Evolutionary conservation across 2,797 vertebrate species (phyloP), one percentile per base, ranked within the genome.

Genomic region (Mus caroli): DNA sequence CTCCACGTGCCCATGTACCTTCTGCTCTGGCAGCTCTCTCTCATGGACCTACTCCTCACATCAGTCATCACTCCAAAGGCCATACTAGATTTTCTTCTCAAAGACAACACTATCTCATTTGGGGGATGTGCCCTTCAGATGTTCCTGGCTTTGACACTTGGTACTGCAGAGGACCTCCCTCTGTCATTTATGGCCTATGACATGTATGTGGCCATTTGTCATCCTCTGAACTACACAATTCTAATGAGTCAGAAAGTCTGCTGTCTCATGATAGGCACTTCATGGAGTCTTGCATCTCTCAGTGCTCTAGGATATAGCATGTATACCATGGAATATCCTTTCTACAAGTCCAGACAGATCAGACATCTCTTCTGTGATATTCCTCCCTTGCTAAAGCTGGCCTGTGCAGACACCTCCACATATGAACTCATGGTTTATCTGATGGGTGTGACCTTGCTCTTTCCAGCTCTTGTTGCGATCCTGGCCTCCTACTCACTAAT

Each of bases 171-270:
- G 86, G 93, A 93, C 75, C 79, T 97, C 2, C 75, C 97, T 2
- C 71, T 97, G 64, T 93, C 91, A 5, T 95, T 96, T 69, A 97
- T 96, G 97, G 94, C 94, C 26, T 97, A 95, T 92, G 96, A 97
- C 89, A 86, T 96, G 69, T 97, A 96, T 73, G 89, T 94, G 17
- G 97, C 96, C 86, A 96, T 96, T 40, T 97, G 95, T 34, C 84
- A 92, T 62, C 97, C 97, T 82, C 76, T 97, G 43, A 91, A 79
- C n/a, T 97, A 97, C 9, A 78, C 46, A 43, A 43, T 79, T 2
- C 56, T 95, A 34, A 97, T 97, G 95, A 96, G 87, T 2, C 82
- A 50, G 0, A 84, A 46, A 7, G 50, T 95, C 1, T 94, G 93
- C 56, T 78, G 89, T 67, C 6, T 58, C 62, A 87, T 93, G 92